Conservation (phyloP, 2,888 invertebrate species). For the Drosophila robusta region DNA sequence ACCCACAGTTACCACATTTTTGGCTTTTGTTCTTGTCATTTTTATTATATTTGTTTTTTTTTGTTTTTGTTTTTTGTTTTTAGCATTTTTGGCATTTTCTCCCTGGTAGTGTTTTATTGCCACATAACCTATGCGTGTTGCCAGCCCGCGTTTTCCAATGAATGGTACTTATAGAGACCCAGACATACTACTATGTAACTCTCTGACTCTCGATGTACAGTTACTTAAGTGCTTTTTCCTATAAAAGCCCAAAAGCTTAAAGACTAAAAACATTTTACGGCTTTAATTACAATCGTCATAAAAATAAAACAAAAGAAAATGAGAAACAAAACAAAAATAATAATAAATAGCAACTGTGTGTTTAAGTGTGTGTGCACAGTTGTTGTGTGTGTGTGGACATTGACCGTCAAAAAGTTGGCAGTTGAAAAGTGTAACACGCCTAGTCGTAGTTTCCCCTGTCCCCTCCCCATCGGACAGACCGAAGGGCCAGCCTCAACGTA, state of each 20-base stretch:
- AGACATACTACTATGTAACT: constrained; percentile 17
- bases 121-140: constrained; percentile 7
- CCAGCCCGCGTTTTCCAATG: constrained; percentile 10
- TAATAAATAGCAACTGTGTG: constrained; percentile 37
- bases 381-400: constrained; percentile 30
- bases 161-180: constrained; percentile 1
- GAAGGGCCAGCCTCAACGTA: constrained; percentile 7
- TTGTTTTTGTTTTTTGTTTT: constrained; percentile 1
- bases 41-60: neutral
- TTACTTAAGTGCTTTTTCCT: constrained; percentile 53
- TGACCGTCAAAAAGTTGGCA: constrained; percentile 56
- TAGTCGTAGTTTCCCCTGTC: constrained; percentile 27
- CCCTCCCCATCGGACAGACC: neutral
- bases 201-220: constrained; percentile 35
- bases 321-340: constrained; percentile 6
- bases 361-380: neutral
- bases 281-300: constrained; percentile 67
- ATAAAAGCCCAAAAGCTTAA: constrained; percentile 49
- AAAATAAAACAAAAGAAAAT: constrained; percentile 26
- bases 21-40: neutral
- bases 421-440: constrained; percentile 57
- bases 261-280: constrained; percentile 58
- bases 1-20: constrained; percentile 14
- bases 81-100: constrained; percentile 14
- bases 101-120: constrained; percentile 14